A percentile compares a stretch with the other conserved stretches of the same genome.
Evolutionary conservation across 2,113 vertebrate species (phyloP).

Genomic region (Oryctolagus cuniculus): DNA sequence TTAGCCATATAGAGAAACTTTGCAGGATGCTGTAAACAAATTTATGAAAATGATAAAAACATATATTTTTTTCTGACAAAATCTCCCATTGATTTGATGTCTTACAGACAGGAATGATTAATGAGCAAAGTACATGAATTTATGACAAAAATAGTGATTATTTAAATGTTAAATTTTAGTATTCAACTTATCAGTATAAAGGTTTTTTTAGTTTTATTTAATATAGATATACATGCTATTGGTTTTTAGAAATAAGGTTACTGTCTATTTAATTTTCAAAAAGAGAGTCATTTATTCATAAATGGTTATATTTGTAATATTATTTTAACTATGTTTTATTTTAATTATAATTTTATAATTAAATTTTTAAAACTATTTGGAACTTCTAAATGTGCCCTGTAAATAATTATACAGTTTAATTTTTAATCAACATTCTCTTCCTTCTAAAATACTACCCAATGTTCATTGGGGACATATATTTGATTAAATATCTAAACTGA

Average conservation of each 20-base stretch:
- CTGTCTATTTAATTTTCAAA: slow-evolving; percentile 5
- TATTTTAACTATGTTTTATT: slow-evolving; percentile 17
- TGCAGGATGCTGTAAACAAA: background rate
- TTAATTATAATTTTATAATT: background rate
- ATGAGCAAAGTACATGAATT: background rate
- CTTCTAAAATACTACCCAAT: slow-evolving; percentile 10
- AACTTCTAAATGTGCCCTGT: too few relatives aligned
- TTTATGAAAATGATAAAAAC: slow-evolving; percentile 47
- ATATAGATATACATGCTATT: background rate
- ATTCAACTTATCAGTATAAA: background rate
- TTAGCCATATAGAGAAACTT: background rate
- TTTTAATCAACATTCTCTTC: slow-evolving; percentile 11
- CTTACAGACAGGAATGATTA: background rate
- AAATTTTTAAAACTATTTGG: too few relatives aligned
- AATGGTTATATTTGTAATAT: background rate
- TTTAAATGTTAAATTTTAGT: slow-evolving; percentile 29
- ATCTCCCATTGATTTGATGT: background rate
- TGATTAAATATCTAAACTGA: slow-evolving; percentile 5
- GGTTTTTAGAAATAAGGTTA: slow-evolving; percentile 27
- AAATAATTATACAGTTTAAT: too few relatives aligned
- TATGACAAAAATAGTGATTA: slow-evolving; percentile 9
- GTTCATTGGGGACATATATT: background rate
- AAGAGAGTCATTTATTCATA: background rate
- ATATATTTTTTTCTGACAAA: background rate
- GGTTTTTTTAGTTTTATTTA: slow-evolving; percentile 39